Evolutionary conservation across 2,113 vertebrate species (phyloP).

Genomic region (Eclectus roratus): DNA sequence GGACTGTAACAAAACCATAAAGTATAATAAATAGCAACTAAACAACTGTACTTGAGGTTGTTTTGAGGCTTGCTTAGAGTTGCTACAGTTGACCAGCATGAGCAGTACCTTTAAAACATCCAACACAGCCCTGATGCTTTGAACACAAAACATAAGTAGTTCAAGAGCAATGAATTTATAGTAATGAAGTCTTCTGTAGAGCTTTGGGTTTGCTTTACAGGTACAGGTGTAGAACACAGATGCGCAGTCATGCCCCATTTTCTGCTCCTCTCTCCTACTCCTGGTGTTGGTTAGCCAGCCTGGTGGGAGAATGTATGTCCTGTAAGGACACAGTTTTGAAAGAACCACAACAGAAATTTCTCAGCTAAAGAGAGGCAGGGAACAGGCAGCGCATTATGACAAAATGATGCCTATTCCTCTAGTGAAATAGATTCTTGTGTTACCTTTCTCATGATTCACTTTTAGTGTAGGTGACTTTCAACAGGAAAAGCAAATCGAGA

Average conservation of each 20-base stretch:
- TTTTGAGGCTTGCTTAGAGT: not conserved
- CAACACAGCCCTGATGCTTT: not conserved
- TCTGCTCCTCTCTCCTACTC: not conserved
- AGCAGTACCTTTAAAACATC: not conserved
- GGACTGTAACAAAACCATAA: not conserved
- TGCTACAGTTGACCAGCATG: not conserved
- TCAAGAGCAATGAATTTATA: not conserved
- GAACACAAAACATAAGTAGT: not conserved
- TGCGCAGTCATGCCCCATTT: fast-evolving
- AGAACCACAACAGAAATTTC: not conserved
- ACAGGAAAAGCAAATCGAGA: not conserved
- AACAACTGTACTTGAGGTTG: not conserved
- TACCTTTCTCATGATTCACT: not conserved
- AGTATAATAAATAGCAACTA: not conserved
- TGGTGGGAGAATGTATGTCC: not conserved
- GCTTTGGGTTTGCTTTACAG: not conserved
- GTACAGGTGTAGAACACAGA: not conserved
- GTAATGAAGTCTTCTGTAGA: not conserved
- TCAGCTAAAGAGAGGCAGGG: not conserved
- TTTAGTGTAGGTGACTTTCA: not conserved
- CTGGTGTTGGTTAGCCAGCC: not conserved
- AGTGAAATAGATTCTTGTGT: not conserved
- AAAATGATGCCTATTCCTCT: not conserved
- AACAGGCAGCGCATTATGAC: not conserved
- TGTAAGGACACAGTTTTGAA: not conserved